phyloP scores from a whole-genome alignment of 1,140 invertebrate species.

The Drosophila pandora region DNA sequence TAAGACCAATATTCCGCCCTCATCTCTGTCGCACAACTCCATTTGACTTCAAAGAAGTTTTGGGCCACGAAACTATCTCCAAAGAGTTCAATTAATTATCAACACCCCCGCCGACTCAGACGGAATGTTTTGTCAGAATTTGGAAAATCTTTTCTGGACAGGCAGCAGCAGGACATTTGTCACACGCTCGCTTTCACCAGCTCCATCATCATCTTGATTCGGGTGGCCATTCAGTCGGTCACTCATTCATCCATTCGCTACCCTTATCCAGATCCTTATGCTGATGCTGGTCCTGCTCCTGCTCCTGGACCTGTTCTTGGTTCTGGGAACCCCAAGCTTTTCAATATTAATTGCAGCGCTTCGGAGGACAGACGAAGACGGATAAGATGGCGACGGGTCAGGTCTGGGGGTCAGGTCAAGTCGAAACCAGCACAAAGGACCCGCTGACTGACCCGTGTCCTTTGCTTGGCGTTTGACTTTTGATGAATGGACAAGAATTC shows the following conservation, averaged over 20 bases:
- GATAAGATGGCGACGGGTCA: slow-evolving; percentile 30
- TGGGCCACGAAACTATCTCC: slow-evolving; percentile 15
- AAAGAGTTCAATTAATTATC: slow-evolving; percentile 66
- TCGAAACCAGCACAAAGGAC: slow-evolving; percentile 55
- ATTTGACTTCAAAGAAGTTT: slow-evolving; percentile 28
- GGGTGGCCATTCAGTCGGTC: slow-evolving; percentile 31
- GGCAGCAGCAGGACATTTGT: slow-evolving; percentile 63
- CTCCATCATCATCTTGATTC: slow-evolving; percentile 67
- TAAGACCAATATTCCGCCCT: neutral
- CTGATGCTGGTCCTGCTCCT: slow-evolving; percentile 29
- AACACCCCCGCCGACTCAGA: neutral
- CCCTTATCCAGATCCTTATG: slow-evolving; percentile 41
- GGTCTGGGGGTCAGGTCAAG: slow-evolving; percentile 52
- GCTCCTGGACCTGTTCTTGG: slow-evolving; percentile 20
- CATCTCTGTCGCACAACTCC: slow-evolving; percentile 4
- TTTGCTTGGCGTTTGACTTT: slow-evolving; percentile 58
- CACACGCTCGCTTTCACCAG: slow-evolving; percentile 77
- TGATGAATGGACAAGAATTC: slow-evolving; percentile 78
- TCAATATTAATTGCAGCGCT: slow-evolving; percentile 77
- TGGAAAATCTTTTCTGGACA: slow-evolving; percentile 64
- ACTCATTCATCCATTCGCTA: slow-evolving; percentile 33
- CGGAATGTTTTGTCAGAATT: slow-evolving; percentile 60
- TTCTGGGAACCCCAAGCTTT: slow-evolving; percentile 49
- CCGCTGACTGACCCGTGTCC: slow-evolving; percentile 68
- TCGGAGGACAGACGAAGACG: slow-evolving; percentile 27